Base-by-base conservation (phyloP, 1,140 invertebrate species). In the Gonatopus flavifemur region DNA sequence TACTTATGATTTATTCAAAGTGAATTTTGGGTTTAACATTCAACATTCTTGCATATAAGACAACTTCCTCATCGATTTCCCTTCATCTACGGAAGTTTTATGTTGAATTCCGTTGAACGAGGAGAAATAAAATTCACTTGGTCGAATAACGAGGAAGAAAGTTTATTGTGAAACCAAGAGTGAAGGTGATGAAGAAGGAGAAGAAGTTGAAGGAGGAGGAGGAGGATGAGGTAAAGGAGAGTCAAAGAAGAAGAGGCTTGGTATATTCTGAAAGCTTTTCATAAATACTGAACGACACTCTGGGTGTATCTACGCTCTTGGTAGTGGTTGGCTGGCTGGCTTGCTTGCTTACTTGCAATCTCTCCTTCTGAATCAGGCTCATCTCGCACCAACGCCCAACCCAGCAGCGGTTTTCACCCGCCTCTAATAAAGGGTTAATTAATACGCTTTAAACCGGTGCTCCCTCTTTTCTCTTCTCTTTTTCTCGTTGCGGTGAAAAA, bases 381-480 rank as follows among this genome's bases (percentile, higher is more conserved):
- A 68, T 70, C 59, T 62, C 69, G 63, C 67, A 54, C 60, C 53
- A 62, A 59, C 61, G 55, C 60, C n/a, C n/a, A n/a, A n/a, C n/a
- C n/a, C n/a, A n/a, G 55, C 59, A 59, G 70, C 57, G 63, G 64
- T 73, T 77, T 75, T 72, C 67, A 54, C 64, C 56, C 55, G 59
- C 59, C 64, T 72, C 66, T 70, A 74, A 74, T 76, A 76, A 76
- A 76, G 72, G 69, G 70, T 76, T 77, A 76, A 77, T 76, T 77
- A 74, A 73, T 72, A 72, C 63, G 65, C 70, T 74, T 70, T 69
- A 70, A 74, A 74, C 64, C 66, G 55, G 60, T 55, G 61, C 59
- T 64, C 62, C 54, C 46, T n/a, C n/a, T n/a, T n/a, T n/a, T n/a
- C n/a, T n/a, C n/a, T n/a, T n/a, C n/a, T n/a, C n/a, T n/a, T n/a